Percentiles rank a stretch among this genome's conserved stretches.
phyloP scores from a whole-genome alignment of 2,888 invertebrate species.

The Hesperia comma region DNA sequence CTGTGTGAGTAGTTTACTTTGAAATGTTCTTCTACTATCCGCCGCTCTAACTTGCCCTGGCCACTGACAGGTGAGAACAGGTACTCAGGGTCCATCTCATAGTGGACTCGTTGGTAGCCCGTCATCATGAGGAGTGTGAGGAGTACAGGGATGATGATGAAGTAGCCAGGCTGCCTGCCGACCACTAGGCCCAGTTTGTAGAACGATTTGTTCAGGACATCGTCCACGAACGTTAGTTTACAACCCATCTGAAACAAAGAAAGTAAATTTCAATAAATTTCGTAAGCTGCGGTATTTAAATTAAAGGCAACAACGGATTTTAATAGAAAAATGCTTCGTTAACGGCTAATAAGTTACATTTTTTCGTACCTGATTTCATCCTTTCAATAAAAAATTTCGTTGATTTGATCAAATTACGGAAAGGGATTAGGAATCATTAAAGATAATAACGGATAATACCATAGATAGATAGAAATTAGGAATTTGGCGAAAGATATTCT shows the following conservation, averaged over 20 bases:
- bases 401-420: no score
- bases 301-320: no score
- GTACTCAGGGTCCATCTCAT: conserved; percentile 97
- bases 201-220: conserved; percentile 90
- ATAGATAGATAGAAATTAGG: no score
- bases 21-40: conserved; percentile 92
- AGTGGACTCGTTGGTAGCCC: conserved; percentile 93
- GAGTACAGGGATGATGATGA: conserved; percentile 93
- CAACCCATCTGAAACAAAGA: conserved; percentile 87
- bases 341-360: no score
- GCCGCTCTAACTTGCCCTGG: conserved; percentile 91
- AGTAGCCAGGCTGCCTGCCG: conserved; percentile 93
- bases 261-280: no score
- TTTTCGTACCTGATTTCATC: no score
- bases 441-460: no score
- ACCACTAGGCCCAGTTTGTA: conserved; percentile 91
- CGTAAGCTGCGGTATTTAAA: no score
- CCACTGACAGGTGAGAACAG: conserved; percentile 95
- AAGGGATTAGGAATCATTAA: no score
- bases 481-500: no score
- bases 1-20: conserved; percentile 94
- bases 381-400: no score
- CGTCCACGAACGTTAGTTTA: conserved; percentile 90
- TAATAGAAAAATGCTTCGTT: background rate
- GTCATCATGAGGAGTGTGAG: conserved; percentile 92